Conservation (phyloP, 2,888 invertebrate genomes). For the Dryobota labecula region DNA sequence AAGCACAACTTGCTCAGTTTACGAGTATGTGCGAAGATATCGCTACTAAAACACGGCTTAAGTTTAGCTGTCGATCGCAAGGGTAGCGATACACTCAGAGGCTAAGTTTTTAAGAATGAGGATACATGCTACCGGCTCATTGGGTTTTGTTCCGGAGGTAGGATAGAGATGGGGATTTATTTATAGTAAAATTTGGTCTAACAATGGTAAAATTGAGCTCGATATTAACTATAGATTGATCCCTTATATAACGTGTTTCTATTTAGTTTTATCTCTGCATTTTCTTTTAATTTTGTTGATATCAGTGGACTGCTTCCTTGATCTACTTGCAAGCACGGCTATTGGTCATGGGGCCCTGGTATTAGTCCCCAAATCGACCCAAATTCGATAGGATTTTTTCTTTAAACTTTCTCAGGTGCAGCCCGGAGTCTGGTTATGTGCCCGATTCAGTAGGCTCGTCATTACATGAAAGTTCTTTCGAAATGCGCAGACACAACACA, state of each 20-base stretch:
- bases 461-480: neutral
- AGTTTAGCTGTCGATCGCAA: conserved; percentile 38
- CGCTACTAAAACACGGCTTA: conserved; percentile 44
- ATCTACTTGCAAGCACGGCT: neutral
- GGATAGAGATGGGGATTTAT: neutral
- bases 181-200: neutral
- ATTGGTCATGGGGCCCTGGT: neutral
- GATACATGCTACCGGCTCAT: conserved; percentile 8
- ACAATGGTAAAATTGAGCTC: neutral
- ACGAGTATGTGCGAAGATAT: conserved; percentile 41
- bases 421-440: neutral
- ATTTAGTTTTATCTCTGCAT: too few species aligned
- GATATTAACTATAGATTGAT: neutral
- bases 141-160: neutral
- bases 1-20: conserved; percentile 37
- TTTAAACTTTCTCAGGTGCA: too few species aligned
- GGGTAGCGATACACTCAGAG: conserved; percentile 33
- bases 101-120: conserved; percentile 20
- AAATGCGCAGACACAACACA: neutral
- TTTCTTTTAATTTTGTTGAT: neutral
- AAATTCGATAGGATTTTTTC: neutral
- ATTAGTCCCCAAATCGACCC: neutral
- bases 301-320: neutral
- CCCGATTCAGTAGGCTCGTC: neutral
- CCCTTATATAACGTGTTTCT: neutral